Percentiles rank a stretch among this genome's conserved stretches.
These are phyloP conservation scores for Akabosia matsudoensis DNA, from an alignment of 1,140 invertebrate species.

Conservation along the genomic window DNA sequence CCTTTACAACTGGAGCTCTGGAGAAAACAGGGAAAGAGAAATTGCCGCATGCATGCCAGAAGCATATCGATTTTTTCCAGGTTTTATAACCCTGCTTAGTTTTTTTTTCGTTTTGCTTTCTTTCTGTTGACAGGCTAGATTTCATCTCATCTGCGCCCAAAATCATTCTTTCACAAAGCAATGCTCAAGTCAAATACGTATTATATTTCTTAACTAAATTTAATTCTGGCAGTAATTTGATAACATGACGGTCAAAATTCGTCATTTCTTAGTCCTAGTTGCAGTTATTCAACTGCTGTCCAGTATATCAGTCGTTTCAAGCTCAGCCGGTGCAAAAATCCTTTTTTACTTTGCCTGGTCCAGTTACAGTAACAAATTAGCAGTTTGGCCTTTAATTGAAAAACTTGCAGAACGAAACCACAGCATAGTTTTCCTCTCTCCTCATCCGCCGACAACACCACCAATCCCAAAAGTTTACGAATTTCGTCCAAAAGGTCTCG, in stretches of 20 bases:
- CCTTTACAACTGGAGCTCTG: too few species aligned
- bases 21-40: too few species aligned
- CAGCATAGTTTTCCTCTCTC: conserved; percentile 11
- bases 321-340: conserved; percentile 11
- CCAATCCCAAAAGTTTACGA: not conserved
- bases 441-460: not conserved
- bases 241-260: not conserved
- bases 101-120: too few species aligned
- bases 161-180: too few species aligned
- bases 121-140: too few species aligned
- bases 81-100: too few species aligned
- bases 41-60: too few species aligned
- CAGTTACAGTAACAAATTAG: conserved; percentile 4
- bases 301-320: not conserved
- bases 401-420: conserved; percentile 11
- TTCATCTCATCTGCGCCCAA: too few species aligned
- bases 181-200: too few species aligned
- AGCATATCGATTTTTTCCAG: too few species aligned
- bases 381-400: conserved; percentile 6
- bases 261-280: not conserved
- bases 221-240: too few species aligned
- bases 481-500: conserved; percentile 4
- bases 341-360: conserved; percentile 22
- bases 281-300: not conserved
- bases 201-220: not conserved